phyloP scores from a whole-genome alignment of 2,888 invertebrate species.

The Dasysyrphus tricinctus region DNA sequence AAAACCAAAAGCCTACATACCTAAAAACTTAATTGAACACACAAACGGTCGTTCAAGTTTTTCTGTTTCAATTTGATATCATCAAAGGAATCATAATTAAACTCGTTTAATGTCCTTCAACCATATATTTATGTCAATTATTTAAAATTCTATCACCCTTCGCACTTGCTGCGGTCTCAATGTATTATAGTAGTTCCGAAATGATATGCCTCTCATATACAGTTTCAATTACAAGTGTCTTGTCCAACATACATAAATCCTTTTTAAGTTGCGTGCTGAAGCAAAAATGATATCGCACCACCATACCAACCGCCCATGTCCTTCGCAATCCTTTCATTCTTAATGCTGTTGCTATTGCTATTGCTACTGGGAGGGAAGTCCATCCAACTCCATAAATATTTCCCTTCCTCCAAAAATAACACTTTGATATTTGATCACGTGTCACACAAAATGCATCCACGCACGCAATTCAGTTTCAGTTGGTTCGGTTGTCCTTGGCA shows the following conservation, averaged over 20 bases:
- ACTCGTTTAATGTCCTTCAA: constrained; percentile 39
- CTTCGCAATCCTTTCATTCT: constrained; percentile 45
- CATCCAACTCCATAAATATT: neutral
- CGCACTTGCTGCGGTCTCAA: neutral
- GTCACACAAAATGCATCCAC: constrained; percentile 65
- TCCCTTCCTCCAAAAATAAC: constrained; percentile 38
- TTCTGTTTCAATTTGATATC: neutral
- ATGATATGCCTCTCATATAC: constrained; percentile 45
- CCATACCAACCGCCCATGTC: constrained; percentile 4
- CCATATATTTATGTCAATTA: constrained; percentile 51
- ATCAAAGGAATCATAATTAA: constrained; percentile 39
- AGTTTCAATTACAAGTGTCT: constrained; percentile 67
- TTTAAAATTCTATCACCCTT: constrained; percentile 49
- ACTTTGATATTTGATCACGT: constrained; percentile 76
- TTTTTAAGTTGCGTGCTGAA: constrained; percentile 67
- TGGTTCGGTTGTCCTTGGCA: constrained; percentile 68
- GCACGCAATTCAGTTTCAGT: constrained; percentile 48
- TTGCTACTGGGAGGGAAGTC: neutral
- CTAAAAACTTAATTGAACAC: neutral
- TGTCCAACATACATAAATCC: constrained; percentile 63
- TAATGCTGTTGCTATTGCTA: constrained; percentile 8
- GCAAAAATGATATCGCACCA: constrained; percentile 61
- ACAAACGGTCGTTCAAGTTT: neutral
- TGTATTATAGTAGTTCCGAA: neutral
- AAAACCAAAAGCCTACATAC: no score